A percentile compares a stretch with the other conserved stretches of the same genome.
Conservation (phyloP, 1,140 invertebrate species). For the Odontomachus brunneus region DNA sequence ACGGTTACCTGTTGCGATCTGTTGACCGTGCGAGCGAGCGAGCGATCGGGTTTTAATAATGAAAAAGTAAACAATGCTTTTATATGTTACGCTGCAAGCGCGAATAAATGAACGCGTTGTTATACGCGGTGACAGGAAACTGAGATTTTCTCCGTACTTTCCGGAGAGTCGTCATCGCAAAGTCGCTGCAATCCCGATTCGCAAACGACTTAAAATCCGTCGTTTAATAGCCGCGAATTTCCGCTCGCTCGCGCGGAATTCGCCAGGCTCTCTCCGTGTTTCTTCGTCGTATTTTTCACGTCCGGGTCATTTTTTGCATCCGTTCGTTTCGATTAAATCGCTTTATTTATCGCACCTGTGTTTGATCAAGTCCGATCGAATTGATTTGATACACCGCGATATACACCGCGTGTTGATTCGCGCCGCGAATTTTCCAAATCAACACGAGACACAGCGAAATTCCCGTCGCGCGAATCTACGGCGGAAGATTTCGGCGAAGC, state of each 20-base stretch:
- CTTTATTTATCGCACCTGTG: conserved; percentile 15
- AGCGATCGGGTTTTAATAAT: conserved; percentile 57
- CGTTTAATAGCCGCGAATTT: background rate
- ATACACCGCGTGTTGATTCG: background rate
- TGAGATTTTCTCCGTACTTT: conserved; percentile 7
- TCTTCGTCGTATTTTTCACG: background rate
- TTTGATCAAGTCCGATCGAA: background rate
- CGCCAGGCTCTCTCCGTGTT: background rate
- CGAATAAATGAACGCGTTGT: conserved; percentile 3
- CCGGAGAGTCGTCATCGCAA: background rate
- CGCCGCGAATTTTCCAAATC: too few relatives aligned
- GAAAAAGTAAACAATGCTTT: conserved; percentile 50
- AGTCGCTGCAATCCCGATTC: background rate
- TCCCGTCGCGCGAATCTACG: background rate
- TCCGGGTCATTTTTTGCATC: background rate
- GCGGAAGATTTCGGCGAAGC: conserved; percentile 32
- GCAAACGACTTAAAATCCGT: background rate
- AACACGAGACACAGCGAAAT: conserved; percentile 12
- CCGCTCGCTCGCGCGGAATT: background rate
- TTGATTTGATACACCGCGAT: background rate
- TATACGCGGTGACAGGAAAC: background rate
- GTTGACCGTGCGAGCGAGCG: conserved; percentile 52
- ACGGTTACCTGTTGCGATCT: conserved; percentile 61
- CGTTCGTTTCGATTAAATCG: background rate
- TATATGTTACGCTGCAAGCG: conserved; percentile 33